Evolutionary conservation across 2,888 invertebrate species (phyloP), one percentile per base, ranked within the genome.

Genomic region (Drosophila niveifrons): DNA sequence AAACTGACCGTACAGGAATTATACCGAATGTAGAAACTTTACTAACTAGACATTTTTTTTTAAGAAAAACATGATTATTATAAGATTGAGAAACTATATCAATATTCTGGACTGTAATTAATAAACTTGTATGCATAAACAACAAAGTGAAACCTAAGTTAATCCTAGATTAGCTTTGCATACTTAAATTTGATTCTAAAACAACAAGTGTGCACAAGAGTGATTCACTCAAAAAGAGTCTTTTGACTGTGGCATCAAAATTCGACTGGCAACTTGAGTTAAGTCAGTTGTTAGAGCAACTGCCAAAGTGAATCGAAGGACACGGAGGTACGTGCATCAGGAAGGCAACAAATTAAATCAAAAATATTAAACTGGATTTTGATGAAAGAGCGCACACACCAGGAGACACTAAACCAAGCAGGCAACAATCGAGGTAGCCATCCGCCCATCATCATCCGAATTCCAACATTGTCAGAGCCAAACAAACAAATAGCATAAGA

Each of bases 341-440:
- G 64, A 66, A 79, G 66, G 67, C 72, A 52, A 66, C 66, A 74
- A 84, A 84, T 84, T 84, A 84, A 84, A 84, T 84, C 87, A 84
- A 80, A 84, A 87, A 74, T 80, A 75, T 87, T 80, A 82, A 80
- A 87, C 78, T 84, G 66, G 86, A 88, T 85, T 85, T 80, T 80
- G 82, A 86, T 78, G 82, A 58, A 13, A 64, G 48, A 43, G 50
- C 57, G 41, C 39, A 61, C 51, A 70, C 51, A 70, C 15, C 44
- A 53, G 31, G 53, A 34, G 56, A 64, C 53, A 48, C 31, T 13
- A 66, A 69, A 11, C 58, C 66, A 43, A 52, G 65, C 65, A 69
- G 70, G 66, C 73, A 80, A 82, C 81, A 78, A 78, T 78, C 51
- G 67, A 70, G 55, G 41, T 18, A 9, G 50, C 46, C 66, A 65